A percentile compares a stretch with the other conserved stretches of the same genome.
Conservation (phyloP, 2,888 invertebrate genomes). For the Himalopsyche japonica region DNA sequence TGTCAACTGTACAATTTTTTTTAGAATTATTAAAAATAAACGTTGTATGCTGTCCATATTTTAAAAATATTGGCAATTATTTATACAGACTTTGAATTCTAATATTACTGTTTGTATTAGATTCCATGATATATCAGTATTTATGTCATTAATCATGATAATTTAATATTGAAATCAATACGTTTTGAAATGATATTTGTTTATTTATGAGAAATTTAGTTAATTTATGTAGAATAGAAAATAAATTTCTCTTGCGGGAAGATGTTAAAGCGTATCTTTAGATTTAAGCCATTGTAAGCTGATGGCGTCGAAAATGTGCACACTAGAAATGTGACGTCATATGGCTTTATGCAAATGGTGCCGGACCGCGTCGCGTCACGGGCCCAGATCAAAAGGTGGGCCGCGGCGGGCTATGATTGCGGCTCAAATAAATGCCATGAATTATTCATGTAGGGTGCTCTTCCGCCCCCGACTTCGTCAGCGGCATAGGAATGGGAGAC, state of each 20-base stretch:
- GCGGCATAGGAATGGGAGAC: not conserved
- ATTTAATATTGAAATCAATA: too few relatives aligned
- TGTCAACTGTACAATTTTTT: too few relatives aligned
- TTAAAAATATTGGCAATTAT: too few relatives aligned
- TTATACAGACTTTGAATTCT: too few relatives aligned
- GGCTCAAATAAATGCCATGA: slow-evolving; percentile 35
- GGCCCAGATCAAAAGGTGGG: slow-evolving; percentile 33
- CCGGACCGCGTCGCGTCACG: slow-evolving; percentile 27
- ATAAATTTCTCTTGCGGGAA: not conserved
- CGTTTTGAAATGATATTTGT: too few relatives aligned
- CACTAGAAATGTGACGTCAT: slow-evolving; percentile 6
- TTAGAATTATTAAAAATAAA: too few relatives aligned
- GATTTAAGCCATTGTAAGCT: not conserved
- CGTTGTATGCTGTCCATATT: too few relatives aligned
- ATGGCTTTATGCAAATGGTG: slow-evolving; percentile 20
- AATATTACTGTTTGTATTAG: too few relatives aligned
- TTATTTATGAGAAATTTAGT: too few relatives aligned
- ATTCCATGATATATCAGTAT: too few relatives aligned
- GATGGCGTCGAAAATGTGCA: slow-evolving; percentile 9
- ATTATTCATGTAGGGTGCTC: slow-evolving; percentile 21
- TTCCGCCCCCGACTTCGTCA: not conserved
- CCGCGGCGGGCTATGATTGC: slow-evolving; percentile 24
- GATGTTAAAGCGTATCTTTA: not conserved
- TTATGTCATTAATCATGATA: too few relatives aligned
- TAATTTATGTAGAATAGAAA: too few relatives aligned